A percentile compares a stretch with the other conserved stretches of the same genome.
Conservation (phyloP, 2,797 vertebrate genomes). For the Schizopygopsis pylzovi region DNA sequence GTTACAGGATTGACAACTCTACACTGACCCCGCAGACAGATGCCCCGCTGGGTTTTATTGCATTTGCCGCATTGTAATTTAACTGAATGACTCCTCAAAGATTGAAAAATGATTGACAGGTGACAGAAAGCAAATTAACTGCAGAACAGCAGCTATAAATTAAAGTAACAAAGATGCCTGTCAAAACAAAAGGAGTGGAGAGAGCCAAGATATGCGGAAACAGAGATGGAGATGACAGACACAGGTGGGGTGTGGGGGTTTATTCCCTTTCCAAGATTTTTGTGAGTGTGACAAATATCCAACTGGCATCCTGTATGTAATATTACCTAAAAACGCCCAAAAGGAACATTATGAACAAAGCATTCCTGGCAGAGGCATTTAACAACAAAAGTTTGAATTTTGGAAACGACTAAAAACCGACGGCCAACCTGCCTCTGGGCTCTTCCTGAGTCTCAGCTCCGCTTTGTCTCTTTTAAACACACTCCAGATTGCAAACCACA, state of each 20-base stretch:
- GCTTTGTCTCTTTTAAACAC: conserved; percentile 16
- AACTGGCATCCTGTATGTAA: conserved; percentile 19
- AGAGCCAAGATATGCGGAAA: background rate
- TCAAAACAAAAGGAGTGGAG: conserved; percentile 13
- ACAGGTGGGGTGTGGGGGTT: conserved; percentile 11
- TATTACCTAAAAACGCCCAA: background rate
- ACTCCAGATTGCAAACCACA: conserved; percentile 17
- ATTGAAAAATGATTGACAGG: conserved; percentile 51
- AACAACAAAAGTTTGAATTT: background rate
- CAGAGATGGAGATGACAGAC: conserved; percentile 27
- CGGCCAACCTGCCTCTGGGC: background rate
- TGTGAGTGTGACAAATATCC: conserved; percentile 2
- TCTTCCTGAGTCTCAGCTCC: background rate
- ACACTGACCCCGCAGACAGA: background rate
- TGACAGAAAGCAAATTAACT: conserved; percentile 46
- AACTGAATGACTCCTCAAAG: conserved; percentile 21
- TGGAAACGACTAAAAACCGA: background rate
- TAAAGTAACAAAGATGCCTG: conserved; percentile 25
- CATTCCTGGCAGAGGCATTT: conserved; percentile 11
- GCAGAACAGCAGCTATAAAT: conserved; percentile 31
- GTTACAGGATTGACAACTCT: conserved; percentile 11
- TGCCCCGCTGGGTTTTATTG: background rate
- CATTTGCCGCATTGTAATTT: conserved; percentile 30
- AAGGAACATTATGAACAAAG: conserved; percentile 23
- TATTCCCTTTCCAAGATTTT: background rate